Conservation (phyloP, 1,140 invertebrate species). For the Atta texana region DNA sequence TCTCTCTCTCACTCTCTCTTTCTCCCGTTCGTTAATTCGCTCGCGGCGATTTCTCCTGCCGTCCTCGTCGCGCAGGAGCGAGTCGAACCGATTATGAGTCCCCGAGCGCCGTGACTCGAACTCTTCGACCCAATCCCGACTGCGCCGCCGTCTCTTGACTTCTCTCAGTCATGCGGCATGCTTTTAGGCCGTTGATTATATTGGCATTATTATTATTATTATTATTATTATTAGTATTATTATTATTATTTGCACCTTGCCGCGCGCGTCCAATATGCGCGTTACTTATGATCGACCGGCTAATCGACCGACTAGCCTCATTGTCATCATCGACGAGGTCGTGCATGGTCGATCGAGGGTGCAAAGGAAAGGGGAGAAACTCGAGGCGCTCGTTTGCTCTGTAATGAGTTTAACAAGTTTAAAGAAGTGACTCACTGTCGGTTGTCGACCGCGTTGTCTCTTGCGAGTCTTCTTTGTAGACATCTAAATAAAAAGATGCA, state of each 20-base stretch:
- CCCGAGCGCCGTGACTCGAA: constrained; percentile 67
- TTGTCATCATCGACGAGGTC: not conserved
- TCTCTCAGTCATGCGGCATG: constrained; percentile 59
- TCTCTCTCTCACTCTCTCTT: not conserved
- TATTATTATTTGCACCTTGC: constrained; percentile 72
- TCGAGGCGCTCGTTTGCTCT: constrained; percentile 50
- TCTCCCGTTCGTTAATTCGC: constrained; percentile 51
- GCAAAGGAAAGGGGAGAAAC: constrained; percentile 6
- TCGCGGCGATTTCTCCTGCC: constrained; percentile 64
- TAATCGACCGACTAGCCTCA: constrained; percentile 2
- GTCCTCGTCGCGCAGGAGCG: constrained; percentile 66
- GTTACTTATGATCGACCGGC: constrained; percentile 39
- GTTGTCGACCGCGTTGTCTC: constrained; percentile 9
- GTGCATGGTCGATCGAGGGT: not conserved
- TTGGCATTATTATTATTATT: constrained; percentile 43
- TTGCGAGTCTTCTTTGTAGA: not conserved
- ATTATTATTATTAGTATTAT: constrained; percentile 63
- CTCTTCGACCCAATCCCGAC: constrained; percentile 72
- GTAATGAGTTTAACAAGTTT: constrained; percentile 74
- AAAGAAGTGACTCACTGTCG: constrained; percentile 72
- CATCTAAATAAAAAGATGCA: not conserved
- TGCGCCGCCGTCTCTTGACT: constrained; percentile 56
- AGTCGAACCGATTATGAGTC: constrained; percentile 68
- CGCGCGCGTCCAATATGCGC: constrained; percentile 36
- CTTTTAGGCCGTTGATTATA: constrained; percentile 68